These are phyloP conservation scores for Odontocolon sp. DNA, from an alignment of 2,888 invertebrate species.

Conservation along the genomic window DNA sequence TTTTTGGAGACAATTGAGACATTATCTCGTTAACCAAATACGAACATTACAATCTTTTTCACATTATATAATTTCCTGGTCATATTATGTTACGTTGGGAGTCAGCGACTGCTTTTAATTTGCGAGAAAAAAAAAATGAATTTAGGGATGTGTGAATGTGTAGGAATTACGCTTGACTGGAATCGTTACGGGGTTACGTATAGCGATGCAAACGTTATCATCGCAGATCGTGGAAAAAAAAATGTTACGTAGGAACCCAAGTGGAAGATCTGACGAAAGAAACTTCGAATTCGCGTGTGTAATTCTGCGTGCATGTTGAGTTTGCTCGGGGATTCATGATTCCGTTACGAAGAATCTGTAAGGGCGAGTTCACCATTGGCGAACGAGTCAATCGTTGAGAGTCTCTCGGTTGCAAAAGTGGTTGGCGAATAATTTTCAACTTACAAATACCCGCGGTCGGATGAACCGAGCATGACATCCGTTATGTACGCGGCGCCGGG, in stretches of 20 bases:
- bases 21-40: slow-evolving; percentile 21
- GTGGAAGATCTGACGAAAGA: slow-evolving; percentile 29
- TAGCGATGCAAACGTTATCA: not conserved
- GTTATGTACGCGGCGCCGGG: slow-evolving; percentile 63
- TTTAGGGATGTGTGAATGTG: not conserved
- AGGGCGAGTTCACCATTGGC: slow-evolving; percentile 39
- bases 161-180: slow-evolving; percentile 8
- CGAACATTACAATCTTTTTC: not conserved
- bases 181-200: not conserved
- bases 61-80: slow-evolving; percentile 8
- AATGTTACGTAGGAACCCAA: not conserved
- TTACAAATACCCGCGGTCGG: slow-evolving; percentile 64
- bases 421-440: slow-evolving; percentile 63
- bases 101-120: not conserved
- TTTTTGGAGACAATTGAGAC: slow-evolving; percentile 24
- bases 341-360: not conserved
- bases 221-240: slow-evolving; percentile 1
- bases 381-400: slow-evolving; percentile 62
- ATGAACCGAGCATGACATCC: slow-evolving; percentile 63
- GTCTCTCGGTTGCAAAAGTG: slow-evolving; percentile 54
- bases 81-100: not conserved
- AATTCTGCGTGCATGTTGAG: not conserved
- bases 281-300: slow-evolving; percentile 32
- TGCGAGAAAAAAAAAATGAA: not conserved
- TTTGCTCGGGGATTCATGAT: not conserved